A percentile compares a stretch with the other conserved stretches of the same genome.
These are phyloP conservation scores for Polylopha cassiicola DNA, from an alignment of 2,888 invertebrate species.

Conservation along the genomic window DNA sequence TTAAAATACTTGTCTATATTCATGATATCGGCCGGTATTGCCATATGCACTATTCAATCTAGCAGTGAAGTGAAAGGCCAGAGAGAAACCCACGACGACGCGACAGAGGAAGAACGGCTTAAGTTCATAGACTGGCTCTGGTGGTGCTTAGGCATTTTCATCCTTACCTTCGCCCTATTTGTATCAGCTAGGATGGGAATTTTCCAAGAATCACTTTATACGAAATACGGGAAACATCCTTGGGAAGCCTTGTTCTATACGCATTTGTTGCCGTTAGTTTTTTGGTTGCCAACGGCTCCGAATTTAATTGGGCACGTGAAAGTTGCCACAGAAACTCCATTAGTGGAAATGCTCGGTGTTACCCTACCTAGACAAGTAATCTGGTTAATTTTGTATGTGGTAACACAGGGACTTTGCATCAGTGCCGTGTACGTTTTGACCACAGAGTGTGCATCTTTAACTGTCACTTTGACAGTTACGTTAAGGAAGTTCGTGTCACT, in stretches of 20 bases:
- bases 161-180: slow-evolving; percentile 92
- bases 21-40: slow-evolving; percentile 95
- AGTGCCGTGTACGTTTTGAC: slow-evolving; percentile 96
- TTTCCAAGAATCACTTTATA: slow-evolving; percentile 92
- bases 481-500: slow-evolving; percentile 96
- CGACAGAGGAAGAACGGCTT: slow-evolving; percentile 55
- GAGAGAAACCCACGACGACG: slow-evolving; percentile 60
- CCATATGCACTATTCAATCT: slow-evolving; percentile 93
- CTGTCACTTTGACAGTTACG: slow-evolving; percentile 97
- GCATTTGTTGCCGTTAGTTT: slow-evolving; percentile 93
- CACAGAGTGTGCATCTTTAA: slow-evolving; percentile 94
- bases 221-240: slow-evolving; percentile 92
- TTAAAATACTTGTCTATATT: slow-evolving; percentile 93
- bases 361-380: slow-evolving; percentile 85
- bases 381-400: slow-evolving; percentile 87
- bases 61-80: slow-evolving; percentile 81
- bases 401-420: slow-evolving; percentile 95
- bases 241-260: slow-evolving; percentile 92
- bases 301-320: slow-evolving; percentile 87
- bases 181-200: slow-evolving; percentile 97
- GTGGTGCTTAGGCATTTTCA: slow-evolving; percentile 84
- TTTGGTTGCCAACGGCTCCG: slow-evolving; percentile 86
- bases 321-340: slow-evolving; percentile 82
- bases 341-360: slow-evolving; percentile 79
- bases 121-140: slow-evolving; percentile 74